These are phyloP conservation scores for Arizona elegans DNA, from an alignment of 2,113 vertebrate species.

Conservation along the genomic window DNA sequence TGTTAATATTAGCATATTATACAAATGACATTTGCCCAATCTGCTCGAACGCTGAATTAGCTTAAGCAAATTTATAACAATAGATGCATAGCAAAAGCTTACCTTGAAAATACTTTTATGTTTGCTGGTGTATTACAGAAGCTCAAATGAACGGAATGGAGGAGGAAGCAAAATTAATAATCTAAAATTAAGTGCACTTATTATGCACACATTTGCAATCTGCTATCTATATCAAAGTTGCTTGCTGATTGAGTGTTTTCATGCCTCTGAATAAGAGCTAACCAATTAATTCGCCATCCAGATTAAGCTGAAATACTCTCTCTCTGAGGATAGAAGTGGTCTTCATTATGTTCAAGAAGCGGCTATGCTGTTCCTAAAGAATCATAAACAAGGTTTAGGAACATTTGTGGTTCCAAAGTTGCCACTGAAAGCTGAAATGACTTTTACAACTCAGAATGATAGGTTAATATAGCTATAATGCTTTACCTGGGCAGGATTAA, in stretches of 20 bases:
- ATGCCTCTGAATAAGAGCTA: neutral
- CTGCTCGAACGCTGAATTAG: neutral
- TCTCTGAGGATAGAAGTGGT: neutral
- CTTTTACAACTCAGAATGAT: neutral
- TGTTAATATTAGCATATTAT: conserved; percentile 6
- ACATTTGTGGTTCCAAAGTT: neutral
- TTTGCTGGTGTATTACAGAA: neutral
- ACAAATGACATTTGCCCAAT: conserved; percentile 12
- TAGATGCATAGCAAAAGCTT: neutral
- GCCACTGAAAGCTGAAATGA: neutral
- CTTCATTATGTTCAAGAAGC: neutral
- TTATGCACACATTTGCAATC: neutral
- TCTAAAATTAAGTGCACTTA: neutral
- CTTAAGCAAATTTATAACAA: neutral
- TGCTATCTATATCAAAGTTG: neutral
- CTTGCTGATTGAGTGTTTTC: neutral
- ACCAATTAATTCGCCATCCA: neutral
- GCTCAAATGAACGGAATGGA: neutral
- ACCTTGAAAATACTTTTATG: neutral
- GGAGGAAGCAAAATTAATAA: neutral
- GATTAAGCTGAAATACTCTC: neutral
- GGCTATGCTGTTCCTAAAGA: neutral
- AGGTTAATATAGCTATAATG: neutral
- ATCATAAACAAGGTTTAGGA: neutral
- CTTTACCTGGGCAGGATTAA: neutral